A percentile compares a stretch with the other conserved stretches of the same genome.
Evolutionary conservation across 1,140 invertebrate species (phyloP).

Genomic region (Phocides pigmalion): DNA sequence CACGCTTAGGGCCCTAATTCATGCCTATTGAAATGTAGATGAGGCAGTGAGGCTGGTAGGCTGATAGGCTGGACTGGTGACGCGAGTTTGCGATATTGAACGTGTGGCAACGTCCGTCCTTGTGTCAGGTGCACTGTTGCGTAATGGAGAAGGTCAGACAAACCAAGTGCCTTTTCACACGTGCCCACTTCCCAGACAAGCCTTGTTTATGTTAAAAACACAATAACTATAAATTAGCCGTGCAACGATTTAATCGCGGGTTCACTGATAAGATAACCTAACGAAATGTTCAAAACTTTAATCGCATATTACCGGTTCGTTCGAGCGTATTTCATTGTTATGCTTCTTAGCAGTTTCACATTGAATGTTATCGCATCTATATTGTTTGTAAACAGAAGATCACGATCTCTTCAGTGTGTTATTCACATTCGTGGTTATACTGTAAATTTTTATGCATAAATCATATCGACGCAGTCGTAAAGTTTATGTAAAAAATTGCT

Average conservation of each 20-base stretch:
- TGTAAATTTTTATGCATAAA: neutral
- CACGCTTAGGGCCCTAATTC: slow-evolving; percentile 7
- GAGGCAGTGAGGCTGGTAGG: slow-evolving; percentile 5
- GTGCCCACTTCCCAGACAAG: slow-evolving; percentile 11
- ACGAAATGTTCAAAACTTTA: slow-evolving; percentile 16
- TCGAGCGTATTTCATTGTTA: slow-evolving; percentile 9
- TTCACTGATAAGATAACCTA: slow-evolving; percentile 27
- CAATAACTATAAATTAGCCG: slow-evolving; percentile 10
- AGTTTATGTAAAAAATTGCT: slow-evolving; percentile 6
- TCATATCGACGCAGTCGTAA: neutral
- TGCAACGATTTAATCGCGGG: slow-evolving; percentile 2
- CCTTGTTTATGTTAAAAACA: slow-evolving; percentile 14
- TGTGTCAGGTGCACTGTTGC: slow-evolving; percentile 40
- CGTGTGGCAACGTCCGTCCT: slow-evolving; percentile 53
- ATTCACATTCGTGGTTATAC: neutral
- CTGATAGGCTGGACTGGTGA: slow-evolving; percentile 18
- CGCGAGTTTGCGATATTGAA: slow-evolving; percentile 28
- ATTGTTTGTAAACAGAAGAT: slow-evolving; percentile 21
- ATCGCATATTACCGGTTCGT: slow-evolving; percentile 4
- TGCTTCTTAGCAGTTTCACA: neutral
- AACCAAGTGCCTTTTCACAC: slow-evolving; percentile 36
- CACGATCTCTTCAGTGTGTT: neutral
- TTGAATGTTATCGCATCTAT: neutral
- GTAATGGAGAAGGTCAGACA: slow-evolving; percentile 43
- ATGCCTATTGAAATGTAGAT: slow-evolving; percentile 13